These are phyloP conservation scores for Coracopsis vasa DNA, from an alignment of 2,113 vertebrate genomes.

Conservation along the genomic window DNA sequence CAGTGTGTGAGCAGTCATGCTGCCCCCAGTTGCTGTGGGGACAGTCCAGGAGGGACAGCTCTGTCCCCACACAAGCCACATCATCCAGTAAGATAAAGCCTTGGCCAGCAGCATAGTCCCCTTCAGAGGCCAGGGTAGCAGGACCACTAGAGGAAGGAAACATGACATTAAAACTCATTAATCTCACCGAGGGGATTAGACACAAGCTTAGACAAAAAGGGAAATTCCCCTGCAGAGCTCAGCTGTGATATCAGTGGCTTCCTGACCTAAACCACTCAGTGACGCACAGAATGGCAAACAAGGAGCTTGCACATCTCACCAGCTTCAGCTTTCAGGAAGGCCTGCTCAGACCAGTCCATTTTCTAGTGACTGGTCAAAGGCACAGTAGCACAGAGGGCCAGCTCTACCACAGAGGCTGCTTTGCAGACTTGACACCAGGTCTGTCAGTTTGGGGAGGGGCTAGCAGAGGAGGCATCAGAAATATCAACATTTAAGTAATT, in stretches of 20 bases:
- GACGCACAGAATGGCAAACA: background rate
- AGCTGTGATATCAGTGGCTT: background rate
- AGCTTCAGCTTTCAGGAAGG: background rate
- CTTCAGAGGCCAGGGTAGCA: slow-evolving; percentile 57
- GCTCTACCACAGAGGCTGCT: background rate
- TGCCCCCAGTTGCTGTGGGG: slow-evolving; percentile 88
- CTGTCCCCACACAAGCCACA: slow-evolving; percentile 84
- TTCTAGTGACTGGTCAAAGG: background rate
- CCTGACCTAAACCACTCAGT: background rate
- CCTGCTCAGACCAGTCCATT: background rate
- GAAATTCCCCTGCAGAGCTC: background rate
- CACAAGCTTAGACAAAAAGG: background rate
- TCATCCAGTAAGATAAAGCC: slow-evolving; percentile 89
- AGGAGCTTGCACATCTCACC: background rate
- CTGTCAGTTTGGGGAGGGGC: accelerated
- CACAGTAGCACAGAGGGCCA: background rate
- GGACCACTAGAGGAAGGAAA: slow-evolving; percentile 57
- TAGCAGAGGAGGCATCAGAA: background rate
- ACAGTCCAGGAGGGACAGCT: slow-evolving; percentile 85
- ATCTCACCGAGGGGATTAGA: background rate
- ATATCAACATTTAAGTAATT: background rate
- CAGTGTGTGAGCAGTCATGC: slow-evolving; percentile 91
- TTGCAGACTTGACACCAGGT: background rate
- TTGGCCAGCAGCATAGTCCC: slow-evolving; percentile 79
- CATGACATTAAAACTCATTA: background rate